phyloP scores from a whole-genome alignment of 2,113 vertebrate genomes.

The Podilymbus podiceps region DNA sequence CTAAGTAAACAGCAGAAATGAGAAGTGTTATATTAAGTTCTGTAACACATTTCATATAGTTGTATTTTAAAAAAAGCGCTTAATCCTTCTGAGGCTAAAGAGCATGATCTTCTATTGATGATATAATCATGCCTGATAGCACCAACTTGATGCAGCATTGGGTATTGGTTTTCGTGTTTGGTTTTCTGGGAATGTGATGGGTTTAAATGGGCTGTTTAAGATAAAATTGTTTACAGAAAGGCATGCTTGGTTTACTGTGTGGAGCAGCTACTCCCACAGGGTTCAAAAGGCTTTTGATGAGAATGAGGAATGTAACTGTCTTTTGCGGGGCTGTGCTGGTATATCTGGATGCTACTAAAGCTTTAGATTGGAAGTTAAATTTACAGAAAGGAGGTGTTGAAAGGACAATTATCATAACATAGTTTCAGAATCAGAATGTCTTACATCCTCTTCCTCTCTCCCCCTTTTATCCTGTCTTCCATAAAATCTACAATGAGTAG shows the following conservation, averaged over 20 bases:
- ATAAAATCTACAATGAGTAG: neutral
- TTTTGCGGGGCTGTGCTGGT: neutral
- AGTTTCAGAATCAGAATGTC: neutral
- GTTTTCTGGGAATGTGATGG: neutral
- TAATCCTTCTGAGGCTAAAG: neutral
- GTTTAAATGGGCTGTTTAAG: neutral
- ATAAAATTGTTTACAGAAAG: neutral
- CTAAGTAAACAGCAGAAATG: conserved; percentile 39
- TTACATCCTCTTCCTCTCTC: neutral
- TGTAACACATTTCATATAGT: neutral
- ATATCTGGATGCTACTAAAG: neutral
- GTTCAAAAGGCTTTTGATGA: neutral
- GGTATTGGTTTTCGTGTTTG: neutral
- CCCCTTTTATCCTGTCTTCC: neutral
- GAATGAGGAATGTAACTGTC: neutral
- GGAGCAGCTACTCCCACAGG: neutral
- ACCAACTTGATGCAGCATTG: neutral
- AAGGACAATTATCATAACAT: neutral
- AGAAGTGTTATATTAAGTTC: neutral
- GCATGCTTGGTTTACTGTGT: neutral
- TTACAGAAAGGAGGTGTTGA: neutral
- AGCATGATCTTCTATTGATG: neutral
- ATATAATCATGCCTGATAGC: neutral
- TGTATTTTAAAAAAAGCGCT: neutral
- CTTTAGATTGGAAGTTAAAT: fast-evolving